These are phyloP conservation scores for Pseudolaguvia tuberculata DNA, from an alignment of 2,113 vertebrate genomes.

Conservation along the genomic window DNA sequence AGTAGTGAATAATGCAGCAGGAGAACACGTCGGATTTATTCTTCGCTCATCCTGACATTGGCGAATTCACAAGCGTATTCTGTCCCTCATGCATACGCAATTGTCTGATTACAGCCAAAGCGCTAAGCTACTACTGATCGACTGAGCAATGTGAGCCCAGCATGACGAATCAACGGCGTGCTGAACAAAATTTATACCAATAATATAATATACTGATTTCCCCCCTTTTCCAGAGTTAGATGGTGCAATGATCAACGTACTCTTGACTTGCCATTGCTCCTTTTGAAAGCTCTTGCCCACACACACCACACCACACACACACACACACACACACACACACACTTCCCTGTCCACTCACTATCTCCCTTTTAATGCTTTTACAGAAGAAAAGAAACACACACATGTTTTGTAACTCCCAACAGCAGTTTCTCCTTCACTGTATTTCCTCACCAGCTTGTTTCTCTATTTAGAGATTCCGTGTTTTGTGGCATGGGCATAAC, in stretches of 20 bases:
- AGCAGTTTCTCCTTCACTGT: neutral
- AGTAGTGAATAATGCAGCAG: neutral
- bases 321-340: no score
- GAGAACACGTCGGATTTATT: conserved; percentile 30
- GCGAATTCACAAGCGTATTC: conserved; percentile 10
- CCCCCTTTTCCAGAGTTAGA: neutral
- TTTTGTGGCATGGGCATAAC: neutral
- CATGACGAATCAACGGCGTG: neutral
- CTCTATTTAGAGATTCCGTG: conserved; percentile 25
- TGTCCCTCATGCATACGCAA: neutral
- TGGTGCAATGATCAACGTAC: neutral
- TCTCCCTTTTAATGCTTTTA: neutral
- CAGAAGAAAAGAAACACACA: neutral
- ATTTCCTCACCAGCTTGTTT: neutral
- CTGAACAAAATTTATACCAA: neutral
- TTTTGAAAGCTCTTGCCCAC: conserved; percentile 52
- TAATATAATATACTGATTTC: neutral
- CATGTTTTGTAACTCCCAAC: neutral
- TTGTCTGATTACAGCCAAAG: neutral
- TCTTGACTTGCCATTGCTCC: conserved; percentile 4
- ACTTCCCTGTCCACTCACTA: conserved; percentile 27
- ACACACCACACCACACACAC: no score
- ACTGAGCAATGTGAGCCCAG: neutral
- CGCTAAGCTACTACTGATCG: neutral
- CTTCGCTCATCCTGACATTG: conserved; percentile 12